phyloP scores from a whole-genome alignment of 2,113 vertebrate genomes.

The Pitta sordida region DNA sequence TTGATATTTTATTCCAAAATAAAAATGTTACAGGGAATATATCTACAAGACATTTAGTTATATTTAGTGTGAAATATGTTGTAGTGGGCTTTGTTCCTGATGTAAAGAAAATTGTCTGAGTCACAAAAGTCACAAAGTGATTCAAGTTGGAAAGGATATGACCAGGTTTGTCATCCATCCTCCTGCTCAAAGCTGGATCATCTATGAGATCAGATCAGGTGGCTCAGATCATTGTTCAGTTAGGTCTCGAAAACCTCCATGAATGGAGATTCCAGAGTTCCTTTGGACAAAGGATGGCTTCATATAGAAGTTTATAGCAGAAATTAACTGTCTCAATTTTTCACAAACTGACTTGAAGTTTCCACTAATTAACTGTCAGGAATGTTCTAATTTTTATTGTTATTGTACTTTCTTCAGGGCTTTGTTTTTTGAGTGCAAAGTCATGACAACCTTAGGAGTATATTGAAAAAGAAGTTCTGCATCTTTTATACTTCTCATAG shows the following conservation, averaged over 20 bases:
- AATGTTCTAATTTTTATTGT: neutral
- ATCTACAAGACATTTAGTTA: neutral
- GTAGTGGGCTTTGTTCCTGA: neutral
- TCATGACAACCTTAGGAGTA: neutral
- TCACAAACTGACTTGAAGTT: neutral
- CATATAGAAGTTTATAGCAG: neutral
- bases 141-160: neutral
- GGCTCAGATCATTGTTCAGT: neutral
- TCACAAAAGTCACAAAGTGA: neutral
- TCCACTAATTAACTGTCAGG: neutral
- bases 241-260: neutral
- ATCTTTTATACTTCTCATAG: neutral
- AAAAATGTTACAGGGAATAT: neutral
- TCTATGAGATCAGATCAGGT: neutral
- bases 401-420: neutral
- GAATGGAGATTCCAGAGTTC: neutral
- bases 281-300: neutral
- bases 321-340: neutral
- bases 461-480: neutral
- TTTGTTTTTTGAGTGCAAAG: neutral
- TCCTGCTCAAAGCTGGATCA: neutral
- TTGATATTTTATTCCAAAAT: conserved; percentile 11
- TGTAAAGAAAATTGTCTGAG: neutral
- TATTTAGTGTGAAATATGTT: neutral
- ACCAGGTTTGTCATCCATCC: neutral